These are phyloP conservation scores for Mirounga angustirostris DNA, from an alignment of 2,113 vertebrate genomes.

Conservation along the genomic window DNA sequence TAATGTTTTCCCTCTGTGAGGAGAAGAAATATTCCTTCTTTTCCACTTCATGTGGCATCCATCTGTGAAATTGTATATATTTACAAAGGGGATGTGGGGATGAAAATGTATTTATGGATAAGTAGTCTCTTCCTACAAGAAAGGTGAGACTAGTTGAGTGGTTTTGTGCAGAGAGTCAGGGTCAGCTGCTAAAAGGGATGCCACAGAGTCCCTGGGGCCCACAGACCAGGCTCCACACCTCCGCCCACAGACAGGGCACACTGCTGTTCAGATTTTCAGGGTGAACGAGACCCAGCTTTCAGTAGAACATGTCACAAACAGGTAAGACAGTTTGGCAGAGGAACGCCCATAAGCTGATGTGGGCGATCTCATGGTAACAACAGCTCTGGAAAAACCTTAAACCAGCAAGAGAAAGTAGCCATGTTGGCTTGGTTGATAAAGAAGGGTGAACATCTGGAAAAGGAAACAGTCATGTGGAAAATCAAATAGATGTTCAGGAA, in stretches of 20 bases:
- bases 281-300: fast-evolving
- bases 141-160: not conserved
- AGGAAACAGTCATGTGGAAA: fast-evolving
- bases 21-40: not conserved
- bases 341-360: fast-evolving
- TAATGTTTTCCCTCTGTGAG: not conserved
- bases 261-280: not conserved
- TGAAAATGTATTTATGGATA: not conserved
- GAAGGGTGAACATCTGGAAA: not conserved
- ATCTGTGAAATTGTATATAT: not conserved
- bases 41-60: fast-evolving
- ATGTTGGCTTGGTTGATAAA: fast-evolving
- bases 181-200: fast-evolving
- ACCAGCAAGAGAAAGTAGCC: fast-evolving
- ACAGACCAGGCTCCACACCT: too few relatives aligned
- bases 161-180: too few relatives aligned
- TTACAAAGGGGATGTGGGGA: not conserved
- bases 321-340: not conserved
- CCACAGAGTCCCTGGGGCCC: fast-evolving
- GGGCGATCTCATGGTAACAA: fast-evolving
- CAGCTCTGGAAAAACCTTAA: not conserved
- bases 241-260: fast-evolving
- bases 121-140: not conserved
- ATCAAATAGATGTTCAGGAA: too few relatives aligned
- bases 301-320: too few relatives aligned